These are phyloP conservation scores for Dendrolimus houi DNA, from an alignment of 2,888 invertebrate genomes.

Conservation along the genomic window DNA sequence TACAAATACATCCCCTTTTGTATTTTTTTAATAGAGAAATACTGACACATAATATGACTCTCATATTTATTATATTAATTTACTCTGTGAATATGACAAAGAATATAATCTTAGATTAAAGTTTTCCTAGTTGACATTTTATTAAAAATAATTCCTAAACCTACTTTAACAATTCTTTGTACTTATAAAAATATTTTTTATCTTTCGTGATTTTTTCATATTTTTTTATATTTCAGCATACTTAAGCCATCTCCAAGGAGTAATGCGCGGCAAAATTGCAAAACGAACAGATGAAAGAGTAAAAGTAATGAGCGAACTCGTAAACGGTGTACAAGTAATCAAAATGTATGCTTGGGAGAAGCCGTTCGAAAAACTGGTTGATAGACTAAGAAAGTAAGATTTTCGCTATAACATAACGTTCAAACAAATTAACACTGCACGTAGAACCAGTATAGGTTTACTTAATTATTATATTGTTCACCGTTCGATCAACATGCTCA, in stretches of 20 bases:
- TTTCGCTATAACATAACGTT: not conserved
- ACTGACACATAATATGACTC: too few species aligned
- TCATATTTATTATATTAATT: too few species aligned
- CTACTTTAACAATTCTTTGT: not conserved
- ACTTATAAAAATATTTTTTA: not conserved
- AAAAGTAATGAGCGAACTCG: slow-evolving; percentile 87
- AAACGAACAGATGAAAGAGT: slow-evolving; percentile 84
- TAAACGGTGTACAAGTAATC: slow-evolving; percentile 86
- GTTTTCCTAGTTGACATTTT: too few species aligned
- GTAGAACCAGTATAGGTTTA: too few species aligned
- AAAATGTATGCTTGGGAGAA: slow-evolving; percentile 94
- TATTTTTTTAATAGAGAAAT: too few species aligned
- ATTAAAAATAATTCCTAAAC: too few species aligned
- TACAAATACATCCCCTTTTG: too few species aligned
- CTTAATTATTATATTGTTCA: too few species aligned
- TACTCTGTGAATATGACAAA: too few species aligned
- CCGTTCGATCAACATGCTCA: too few species aligned
- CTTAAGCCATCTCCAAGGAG: slow-evolving; percentile 59
- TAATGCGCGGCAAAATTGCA: slow-evolving; percentile 78
- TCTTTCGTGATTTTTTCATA: not conserved
- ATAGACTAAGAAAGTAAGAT: slow-evolving; percentile 79
- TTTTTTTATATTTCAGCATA: slow-evolving; percentile 43
- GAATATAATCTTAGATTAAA: too few species aligned
- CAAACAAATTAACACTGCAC: too few species aligned
- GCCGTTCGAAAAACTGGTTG: slow-evolving; percentile 83